Evolutionary conservation across 2,797 vertebrate species (phyloP), one percentile per base, ranked within the genome.

Genomic region (Eremophila alpestris): DNA sequence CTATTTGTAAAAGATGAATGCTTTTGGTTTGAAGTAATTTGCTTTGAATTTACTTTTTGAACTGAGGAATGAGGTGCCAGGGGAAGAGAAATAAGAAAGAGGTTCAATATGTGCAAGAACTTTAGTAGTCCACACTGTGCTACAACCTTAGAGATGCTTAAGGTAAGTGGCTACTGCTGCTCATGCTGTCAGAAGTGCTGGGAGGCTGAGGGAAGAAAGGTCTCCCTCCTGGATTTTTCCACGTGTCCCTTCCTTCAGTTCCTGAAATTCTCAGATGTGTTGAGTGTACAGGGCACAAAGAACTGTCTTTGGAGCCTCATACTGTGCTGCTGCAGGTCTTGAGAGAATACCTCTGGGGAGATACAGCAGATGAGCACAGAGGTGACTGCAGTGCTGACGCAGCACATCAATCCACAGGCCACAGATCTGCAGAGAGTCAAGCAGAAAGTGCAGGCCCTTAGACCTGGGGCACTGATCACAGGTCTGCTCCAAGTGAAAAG

Each of bases 31-130:
- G 74, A 92, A 84, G 78, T 48, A 2, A 79, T 55, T 71, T 89
- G 55, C 83, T 82, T 82, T 87, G 67, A 94, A 76, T 95, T 87
- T 78, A 52, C 51, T 78, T 84, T 93, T 84, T 90, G 63, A 95
- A 78, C 36, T 65, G 67, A 71, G 21, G n/a, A 59, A 62, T 73
- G 48, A 93, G 46, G 54, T 78, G 54, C 34, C 58, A 62, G 21
- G 49, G 70, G 77, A 92, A 86, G 62, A 78, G 63, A 91, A 91
- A 71, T 36, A 30, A 80, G 52, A 60, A 83, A 60, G 82, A 55
- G 32, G 38, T 71, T 78, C 58, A 69, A 4, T 58, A 54, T 5
- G 13, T 58, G 30, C 67, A 55, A 86, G 38, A 91, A 55, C 54
- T 90, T 65, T 21, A 78, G 55, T 62, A 86, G 24, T 46, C 38